Evolutionary conservation across 2,113 vertebrate genomes (phyloP), one percentile per base, ranked within the genome.

Genomic region (Erythrocercus mccallii): DNA sequence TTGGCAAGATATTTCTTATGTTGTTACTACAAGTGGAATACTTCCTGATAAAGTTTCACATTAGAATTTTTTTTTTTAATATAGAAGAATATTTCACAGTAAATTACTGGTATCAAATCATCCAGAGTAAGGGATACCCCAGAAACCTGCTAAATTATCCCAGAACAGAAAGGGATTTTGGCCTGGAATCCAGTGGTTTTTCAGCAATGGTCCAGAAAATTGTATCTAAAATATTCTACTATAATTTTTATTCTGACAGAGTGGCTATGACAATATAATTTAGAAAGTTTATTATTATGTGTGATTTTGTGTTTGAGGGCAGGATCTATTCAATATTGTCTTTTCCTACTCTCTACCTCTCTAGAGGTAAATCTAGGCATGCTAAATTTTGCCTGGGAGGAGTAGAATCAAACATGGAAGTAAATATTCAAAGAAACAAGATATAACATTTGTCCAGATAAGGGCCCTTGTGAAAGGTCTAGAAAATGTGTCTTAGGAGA

Each of bases 401-500:
- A 66, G 8, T 38, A 74, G 19, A 65, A 47, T 57, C 7, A 71
- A 71, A 54, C 8, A 68, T 6, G 9, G 13, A 85, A 69, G 15
- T 50, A 85, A 56, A 37, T 76, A 71, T 47, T 20, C 30, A 37
- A 33, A 62, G 11, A 50, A 82, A 65, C 15, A 62, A 82, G 35
- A 64, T 11, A 44, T 56, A 85, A n/a, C 10, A n/a, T 48, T 85
- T 73, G 2, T 27, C 48, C n/a, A 38, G 12, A 47, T 22, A 73
- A 56, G 3, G 2, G 23, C 5, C 14, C 5, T 45, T 1, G 0
- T 45, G 27, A 64, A 54, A 28, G 10, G 6, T 56, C 30, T 48
- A 47, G 23, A 48, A 73, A 84, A 28, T 28, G 6, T 28, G 19
- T 48, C 30, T 40, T 84, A 40, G 20, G 19, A 56, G 30, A 10